A percentile compares a stretch with the other conserved stretches of the same genome.
phyloP scores from a whole-genome alignment of 2,888 invertebrate species.

The Nemurella pictetii region DNA sequence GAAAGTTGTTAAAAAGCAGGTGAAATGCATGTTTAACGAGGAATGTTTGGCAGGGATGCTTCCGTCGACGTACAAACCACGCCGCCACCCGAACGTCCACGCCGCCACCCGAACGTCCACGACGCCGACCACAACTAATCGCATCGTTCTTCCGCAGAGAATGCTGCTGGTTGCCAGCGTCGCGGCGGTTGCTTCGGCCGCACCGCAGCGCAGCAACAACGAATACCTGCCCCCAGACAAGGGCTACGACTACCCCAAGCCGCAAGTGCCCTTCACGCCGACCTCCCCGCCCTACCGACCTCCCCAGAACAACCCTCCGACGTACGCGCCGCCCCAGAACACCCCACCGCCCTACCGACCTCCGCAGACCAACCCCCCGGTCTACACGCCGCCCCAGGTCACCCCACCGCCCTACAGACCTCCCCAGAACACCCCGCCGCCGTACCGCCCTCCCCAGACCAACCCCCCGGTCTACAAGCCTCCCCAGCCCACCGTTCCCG shows the following conservation, averaged over 20 bases:
- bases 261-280: constrained; percentile 62
- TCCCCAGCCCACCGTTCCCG: constrained; percentile 16
- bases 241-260: constrained; percentile 75
- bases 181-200: constrained; percentile 56
- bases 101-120: too few relatives aligned
- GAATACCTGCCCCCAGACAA: constrained; percentile 75
- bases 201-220: constrained; percentile 63
- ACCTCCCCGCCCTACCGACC: constrained; percentile 42
- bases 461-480: constrained; percentile 49
- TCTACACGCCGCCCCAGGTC: constrained; percentile 37
- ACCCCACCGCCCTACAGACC: constrained; percentile 36
- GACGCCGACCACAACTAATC: too few relatives aligned
- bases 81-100: too few relatives aligned
- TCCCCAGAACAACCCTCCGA: constrained; percentile 44
- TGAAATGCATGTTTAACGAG: too few relatives aligned
- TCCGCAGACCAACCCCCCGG: constrained; percentile 40
- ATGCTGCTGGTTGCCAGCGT: constrained; percentile 18
- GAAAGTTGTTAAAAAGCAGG: too few relatives aligned
- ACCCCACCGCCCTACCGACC: constrained; percentile 39
- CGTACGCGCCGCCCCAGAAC: constrained; percentile 40
- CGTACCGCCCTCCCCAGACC: constrained; percentile 49
- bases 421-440: constrained; percentile 32
- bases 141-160: constrained; percentile 12
- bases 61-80: too few relatives aligned
- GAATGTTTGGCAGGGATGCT: too few relatives aligned